Base-by-base conservation (phyloP, 2,113 vertebrate species). In the Ancistrus triradiatus region DNA sequence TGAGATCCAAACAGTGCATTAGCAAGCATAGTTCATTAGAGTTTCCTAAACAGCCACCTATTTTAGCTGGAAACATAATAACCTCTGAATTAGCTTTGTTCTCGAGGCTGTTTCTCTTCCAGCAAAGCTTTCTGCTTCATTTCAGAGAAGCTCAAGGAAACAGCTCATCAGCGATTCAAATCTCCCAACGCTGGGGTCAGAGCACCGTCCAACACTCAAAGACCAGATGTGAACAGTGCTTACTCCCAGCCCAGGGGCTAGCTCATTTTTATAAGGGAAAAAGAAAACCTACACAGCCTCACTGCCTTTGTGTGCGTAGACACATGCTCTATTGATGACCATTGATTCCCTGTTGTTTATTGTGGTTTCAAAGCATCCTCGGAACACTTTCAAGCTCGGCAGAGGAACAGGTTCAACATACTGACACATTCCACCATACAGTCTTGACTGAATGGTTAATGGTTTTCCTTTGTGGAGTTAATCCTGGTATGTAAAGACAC, bases 131-230 rank as follows among this genome's bases (percentile, higher is more conserved):
- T 19, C 43, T 48, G 58, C 42, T 59, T n/a, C 21, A 52, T 31
- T 49, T 55, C 49, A 59, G 47, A 22, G 40, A 25, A 59, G 55
- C 48, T 56, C 4, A 50, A 63, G 67, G 49, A 81, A 82, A 77
- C 77, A 74, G 73, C 77, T 74, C 77, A 81, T 85, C 78, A 85
- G 81, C 79, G 35, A 66, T 42, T 28, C 64, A 40, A 49, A 40
- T 27, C 22, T 40, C 44, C 33, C n/a, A 38, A 52, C 25, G 24
- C 17, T 66, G 80, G 70, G 77, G 77, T 77, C 68, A 78, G 79
- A 80, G 77, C 78, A 76, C 78, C n/a, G 43, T 21, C 40, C 51
- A 38, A 25, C 25, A 21, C 40, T 10, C 63, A 13, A 28, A n/a
- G 44, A 64, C 70, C 70, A 64, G 52, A 73, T 73, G 65, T 73